Evolutionary conservation across 2,797 vertebrate genomes (phyloP).

Genomic region (Poliocrania exsul): DNA sequence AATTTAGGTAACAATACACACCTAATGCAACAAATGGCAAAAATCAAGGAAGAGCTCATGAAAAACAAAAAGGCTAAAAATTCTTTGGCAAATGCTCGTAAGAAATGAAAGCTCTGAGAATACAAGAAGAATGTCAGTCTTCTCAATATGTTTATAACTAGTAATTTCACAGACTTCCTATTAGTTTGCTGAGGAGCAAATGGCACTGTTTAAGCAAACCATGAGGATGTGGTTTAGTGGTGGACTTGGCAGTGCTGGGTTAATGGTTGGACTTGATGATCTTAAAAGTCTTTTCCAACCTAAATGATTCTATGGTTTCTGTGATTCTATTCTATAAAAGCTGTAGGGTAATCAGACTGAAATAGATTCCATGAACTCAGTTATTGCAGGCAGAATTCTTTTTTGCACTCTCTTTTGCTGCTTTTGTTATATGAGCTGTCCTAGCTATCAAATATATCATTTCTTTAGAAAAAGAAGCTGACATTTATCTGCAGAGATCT

Average conservation of each 20-base stretch:
- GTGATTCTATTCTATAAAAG: background rate
- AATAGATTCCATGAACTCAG: background rate
- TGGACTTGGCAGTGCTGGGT: background rate
- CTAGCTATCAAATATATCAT: background rate
- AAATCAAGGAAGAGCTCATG: background rate
- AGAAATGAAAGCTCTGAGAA: slow-evolving; percentile 20
- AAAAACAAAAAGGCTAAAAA: background rate
- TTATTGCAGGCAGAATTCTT: background rate
- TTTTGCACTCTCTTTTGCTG: background rate
- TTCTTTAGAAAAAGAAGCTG: background rate
- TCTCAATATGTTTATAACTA: background rate
- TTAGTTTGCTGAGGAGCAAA: background rate
- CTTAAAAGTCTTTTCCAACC: background rate
- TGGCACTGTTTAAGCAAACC: background rate
- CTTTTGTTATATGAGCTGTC: slow-evolving; percentile 3
- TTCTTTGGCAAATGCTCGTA: background rate
- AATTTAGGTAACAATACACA: background rate
- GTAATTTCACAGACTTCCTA: background rate
- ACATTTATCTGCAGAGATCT: background rate
- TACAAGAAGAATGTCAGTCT: background rate
- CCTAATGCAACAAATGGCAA: background rate
- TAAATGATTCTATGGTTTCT: background rate
- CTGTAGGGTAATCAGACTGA: background rate
- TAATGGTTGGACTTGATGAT: background rate
- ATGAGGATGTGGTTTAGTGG: background rate